Evolutionary conservation across 35 echinoderm and acorn worm genomes (phyloP).

Genomic region (Lytechinus variegatus): DNA sequence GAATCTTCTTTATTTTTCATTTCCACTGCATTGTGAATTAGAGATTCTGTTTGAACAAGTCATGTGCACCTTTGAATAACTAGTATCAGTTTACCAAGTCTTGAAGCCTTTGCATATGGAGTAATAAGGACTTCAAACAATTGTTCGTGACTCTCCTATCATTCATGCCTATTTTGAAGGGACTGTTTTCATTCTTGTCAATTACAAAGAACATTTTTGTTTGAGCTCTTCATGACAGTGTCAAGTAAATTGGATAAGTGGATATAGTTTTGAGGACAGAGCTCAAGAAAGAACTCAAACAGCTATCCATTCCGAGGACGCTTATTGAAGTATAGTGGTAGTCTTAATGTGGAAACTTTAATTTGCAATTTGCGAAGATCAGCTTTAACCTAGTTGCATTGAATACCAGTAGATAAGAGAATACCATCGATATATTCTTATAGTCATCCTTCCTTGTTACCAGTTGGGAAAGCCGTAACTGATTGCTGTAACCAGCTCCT

Average conservation of each 20-base stretch:
- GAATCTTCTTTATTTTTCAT: not conserved
- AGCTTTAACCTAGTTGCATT: not conserved
- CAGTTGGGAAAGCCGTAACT: too few species aligned
- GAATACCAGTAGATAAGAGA: not conserved
- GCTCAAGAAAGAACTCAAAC: conserved; percentile 8
- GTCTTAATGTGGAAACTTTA: not conserved
- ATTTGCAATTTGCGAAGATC: not conserved
- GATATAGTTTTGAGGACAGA: not conserved
- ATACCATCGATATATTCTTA: not conserved
- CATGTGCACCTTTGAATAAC: not conserved
- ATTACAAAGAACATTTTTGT: not conserved
- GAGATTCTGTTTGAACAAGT: conserved; percentile 4
- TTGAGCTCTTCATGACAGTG: conserved; percentile 17
- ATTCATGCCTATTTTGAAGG: not conserved
- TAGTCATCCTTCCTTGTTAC: not conserved
- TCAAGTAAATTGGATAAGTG: conserved; percentile 13
- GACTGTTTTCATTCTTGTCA: not conserved
- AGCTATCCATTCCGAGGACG: not conserved
- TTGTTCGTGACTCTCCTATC: not conserved
- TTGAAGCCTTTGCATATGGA: not conserved
- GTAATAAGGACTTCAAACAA: conserved; percentile 6
- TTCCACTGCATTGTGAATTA: not conserved
- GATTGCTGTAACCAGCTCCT: too few species aligned
- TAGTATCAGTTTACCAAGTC: not conserved
- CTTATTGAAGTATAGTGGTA: not conserved